phyloP scores from a whole-genome alignment of 1,140 invertebrate genomes.

The Thereuonema tuberculata region DNA sequence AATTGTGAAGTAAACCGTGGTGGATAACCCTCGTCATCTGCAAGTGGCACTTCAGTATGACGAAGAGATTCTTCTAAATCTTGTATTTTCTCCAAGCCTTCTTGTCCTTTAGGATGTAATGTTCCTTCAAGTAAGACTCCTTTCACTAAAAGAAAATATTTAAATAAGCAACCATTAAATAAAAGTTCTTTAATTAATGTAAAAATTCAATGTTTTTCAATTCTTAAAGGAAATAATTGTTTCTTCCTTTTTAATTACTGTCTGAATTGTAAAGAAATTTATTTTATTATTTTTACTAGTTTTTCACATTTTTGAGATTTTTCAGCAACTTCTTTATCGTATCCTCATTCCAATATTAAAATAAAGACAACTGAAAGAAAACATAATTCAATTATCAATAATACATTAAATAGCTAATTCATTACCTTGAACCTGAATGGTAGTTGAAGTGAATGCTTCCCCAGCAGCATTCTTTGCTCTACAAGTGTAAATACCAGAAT shows the following conservation, averaged over 20 bases:
- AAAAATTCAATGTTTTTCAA: no score
- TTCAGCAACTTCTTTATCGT: no score
- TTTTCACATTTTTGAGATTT: no score
- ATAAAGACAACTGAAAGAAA: no score
- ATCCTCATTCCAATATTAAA: no score
- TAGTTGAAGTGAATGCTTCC: constrained; percentile 81
- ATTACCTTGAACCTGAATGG: constrained; percentile 53
- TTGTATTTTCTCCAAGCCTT: constrained; percentile 78
- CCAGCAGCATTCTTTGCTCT: constrained; percentile 70
- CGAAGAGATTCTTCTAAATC: constrained; percentile 67
- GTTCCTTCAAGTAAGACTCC: constrained; percentile 70
- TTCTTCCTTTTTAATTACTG: neutral
- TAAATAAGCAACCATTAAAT: neutral
- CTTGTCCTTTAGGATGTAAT: constrained; percentile 83
- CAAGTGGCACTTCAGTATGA: constrained; percentile 41
- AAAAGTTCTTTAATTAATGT: neutral
- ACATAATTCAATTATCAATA: no score
- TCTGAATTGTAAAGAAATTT: neutral
- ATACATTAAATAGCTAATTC: no score
- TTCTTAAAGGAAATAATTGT: constrained; percentile 22
- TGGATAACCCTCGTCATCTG: constrained; percentile 54
- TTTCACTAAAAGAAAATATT: constrained; percentile 43
- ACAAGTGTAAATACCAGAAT: constrained; percentile 87
- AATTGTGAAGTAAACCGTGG: constrained; percentile 79
- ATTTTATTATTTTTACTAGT: no score